Percentiles rank a stretch among this genome's conserved stretches.
Evolutionary conservation across 2,888 invertebrate species (phyloP).

Genomic region (Podabrus alpinus): DNA sequence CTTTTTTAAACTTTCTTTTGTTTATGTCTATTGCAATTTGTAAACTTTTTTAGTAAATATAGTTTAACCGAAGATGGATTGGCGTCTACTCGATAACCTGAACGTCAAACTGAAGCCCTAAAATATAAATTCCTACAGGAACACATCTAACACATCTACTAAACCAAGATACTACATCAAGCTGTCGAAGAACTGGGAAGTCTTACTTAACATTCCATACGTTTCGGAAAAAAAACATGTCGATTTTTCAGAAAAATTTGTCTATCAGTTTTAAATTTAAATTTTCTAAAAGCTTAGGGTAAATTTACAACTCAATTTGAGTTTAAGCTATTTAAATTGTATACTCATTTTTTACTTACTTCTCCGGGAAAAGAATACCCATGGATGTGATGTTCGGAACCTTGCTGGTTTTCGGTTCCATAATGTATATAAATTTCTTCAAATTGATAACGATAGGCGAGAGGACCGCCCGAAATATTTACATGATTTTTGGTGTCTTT

Average conservation of each 20-base stretch:
- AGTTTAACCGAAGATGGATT: slow-evolving; percentile 30
- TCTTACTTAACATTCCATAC: slow-evolving; percentile 44
- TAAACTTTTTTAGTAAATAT: slow-evolving; percentile 24
- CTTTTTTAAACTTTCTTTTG: background rate
- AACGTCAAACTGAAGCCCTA: slow-evolving; percentile 40
- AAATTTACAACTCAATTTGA: background rate
- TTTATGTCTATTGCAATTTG: slow-evolving; percentile 2
- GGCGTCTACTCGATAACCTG: slow-evolving; percentile 36
- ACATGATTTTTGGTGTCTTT: slow-evolving; percentile 89
- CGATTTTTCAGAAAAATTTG: slow-evolving; percentile 23
- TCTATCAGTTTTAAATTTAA: background rate
- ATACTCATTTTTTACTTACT: slow-evolving; percentile 63
- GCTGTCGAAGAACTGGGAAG: slow-evolving; percentile 45
- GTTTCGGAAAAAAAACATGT: slow-evolving; percentile 33
- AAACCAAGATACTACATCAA: slow-evolving; percentile 46
- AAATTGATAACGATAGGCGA: slow-evolving; percentile 94
- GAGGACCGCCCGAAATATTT: slow-evolving; percentile 94
- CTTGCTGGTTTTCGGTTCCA: slow-evolving; percentile 84
- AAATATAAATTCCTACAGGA: slow-evolving; percentile 42
- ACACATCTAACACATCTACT: slow-evolving; percentile 36
- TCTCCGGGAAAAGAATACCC: slow-evolving; percentile 96
- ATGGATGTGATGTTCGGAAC: slow-evolving; percentile 95
- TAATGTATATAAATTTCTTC: slow-evolving; percentile 96
- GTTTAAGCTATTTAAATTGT: background rate
- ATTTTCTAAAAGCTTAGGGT: background rate